phyloP scores from a whole-genome alignment of 2,113 vertebrate species.

The Calidris pugnax region DNA sequence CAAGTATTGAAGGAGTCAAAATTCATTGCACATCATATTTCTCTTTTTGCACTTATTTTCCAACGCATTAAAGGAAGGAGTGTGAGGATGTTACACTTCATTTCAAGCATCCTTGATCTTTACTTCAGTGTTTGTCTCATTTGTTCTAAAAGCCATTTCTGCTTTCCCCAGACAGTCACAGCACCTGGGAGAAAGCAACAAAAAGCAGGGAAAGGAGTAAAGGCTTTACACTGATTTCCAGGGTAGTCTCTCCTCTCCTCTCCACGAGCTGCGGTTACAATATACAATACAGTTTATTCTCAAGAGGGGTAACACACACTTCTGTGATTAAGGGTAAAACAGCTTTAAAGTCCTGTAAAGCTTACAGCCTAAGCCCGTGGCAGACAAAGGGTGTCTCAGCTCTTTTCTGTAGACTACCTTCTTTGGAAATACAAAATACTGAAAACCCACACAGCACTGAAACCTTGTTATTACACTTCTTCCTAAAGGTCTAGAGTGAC shows the following conservation, averaged over 20 bases:
- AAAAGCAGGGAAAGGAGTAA: not conserved
- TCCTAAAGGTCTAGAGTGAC: not conserved
- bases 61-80: not conserved
- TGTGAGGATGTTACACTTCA: not conserved
- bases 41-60: not conserved
- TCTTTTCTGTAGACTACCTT: not conserved
- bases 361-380: not conserved
- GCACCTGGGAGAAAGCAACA: not conserved
- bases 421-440: not conserved
- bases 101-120: slow-evolving; percentile 35
- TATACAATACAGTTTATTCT: not conserved
- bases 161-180: not conserved
- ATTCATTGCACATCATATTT: not conserved
- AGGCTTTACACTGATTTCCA: not conserved
- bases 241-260: not conserved
- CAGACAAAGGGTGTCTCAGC: not conserved
- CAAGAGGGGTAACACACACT: not conserved
- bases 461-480: not conserved
- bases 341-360: not conserved
- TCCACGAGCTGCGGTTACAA: not conserved
- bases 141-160: not conserved
- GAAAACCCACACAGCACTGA: not conserved
- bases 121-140: not conserved
- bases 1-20: not conserved
- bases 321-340: not conserved